These are phyloP conservation scores for Bombus waltoni DNA, from an alignment of 1,140 invertebrate species.

Conservation along the genomic window DNA sequence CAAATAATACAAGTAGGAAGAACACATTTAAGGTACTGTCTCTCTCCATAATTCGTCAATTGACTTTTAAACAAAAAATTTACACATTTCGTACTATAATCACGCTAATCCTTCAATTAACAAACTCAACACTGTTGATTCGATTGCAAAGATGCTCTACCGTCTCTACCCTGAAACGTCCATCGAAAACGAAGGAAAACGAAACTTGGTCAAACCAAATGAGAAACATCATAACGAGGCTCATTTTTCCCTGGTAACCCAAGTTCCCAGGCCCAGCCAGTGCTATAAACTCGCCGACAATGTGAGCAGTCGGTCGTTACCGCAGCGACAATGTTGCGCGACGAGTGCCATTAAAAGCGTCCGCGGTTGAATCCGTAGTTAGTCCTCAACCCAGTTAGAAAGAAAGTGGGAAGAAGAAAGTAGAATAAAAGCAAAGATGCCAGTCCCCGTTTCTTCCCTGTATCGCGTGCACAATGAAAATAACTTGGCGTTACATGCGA, in stretches of 20 bases:
- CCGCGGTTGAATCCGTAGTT: conserved; percentile 64
- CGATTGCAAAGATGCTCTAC: neutral
- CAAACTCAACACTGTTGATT: neutral
- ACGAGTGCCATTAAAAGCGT: conserved; percentile 72
- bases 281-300: conserved; percentile 22
- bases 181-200: neutral
- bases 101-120: neutral
- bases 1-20: too few relatives aligned
- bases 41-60: too few relatives aligned
- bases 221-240: neutral
- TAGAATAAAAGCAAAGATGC: neutral
- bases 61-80: too few relatives aligned
- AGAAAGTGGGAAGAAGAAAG: neutral
- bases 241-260: neutral
- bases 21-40: too few relatives aligned
- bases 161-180: accelerated
- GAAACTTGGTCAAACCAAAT: neutral
- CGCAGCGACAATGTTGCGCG: conserved; percentile 46
- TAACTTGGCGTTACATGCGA: conserved; percentile 51
- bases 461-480: conserved; percentile 55
- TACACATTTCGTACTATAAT: neutral
- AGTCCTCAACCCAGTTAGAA: conserved; percentile 66
- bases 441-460: neutral
- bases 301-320: conserved; percentile 44
- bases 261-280: neutral